phyloP scores from a whole-genome alignment of 2,113 vertebrate species.

The Forbesichthys papilliferus region DNA sequence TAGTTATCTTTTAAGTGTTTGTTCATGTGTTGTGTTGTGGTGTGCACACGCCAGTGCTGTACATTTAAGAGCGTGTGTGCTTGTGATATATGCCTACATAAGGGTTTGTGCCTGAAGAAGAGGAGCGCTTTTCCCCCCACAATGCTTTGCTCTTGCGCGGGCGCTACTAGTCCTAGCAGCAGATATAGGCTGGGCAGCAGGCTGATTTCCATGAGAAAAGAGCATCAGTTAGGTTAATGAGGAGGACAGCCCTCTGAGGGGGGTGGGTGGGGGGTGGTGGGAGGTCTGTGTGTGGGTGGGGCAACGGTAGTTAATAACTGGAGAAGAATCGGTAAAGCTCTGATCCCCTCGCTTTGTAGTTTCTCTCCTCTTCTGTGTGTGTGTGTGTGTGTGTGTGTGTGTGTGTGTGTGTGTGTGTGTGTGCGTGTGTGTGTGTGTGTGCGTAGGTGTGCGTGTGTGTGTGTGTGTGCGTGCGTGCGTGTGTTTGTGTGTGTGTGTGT shows the following conservation, averaged over 20 bases:
- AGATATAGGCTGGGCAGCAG: slow-evolving; percentile 50
- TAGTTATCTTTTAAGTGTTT: not conserved
- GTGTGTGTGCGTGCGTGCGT: slow-evolving; percentile 15
- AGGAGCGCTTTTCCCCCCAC: slow-evolving; percentile 63
- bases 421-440: slow-evolving; percentile 20
- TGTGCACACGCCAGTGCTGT: not conserved
- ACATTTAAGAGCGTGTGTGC: slow-evolving; percentile 21
- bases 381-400: slow-evolving; percentile 17
- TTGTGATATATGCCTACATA: slow-evolving; percentile 11
- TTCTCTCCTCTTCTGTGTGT: slow-evolving; percentile 58
- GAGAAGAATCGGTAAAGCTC: slow-evolving; percentile 73
- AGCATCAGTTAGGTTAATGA: slow-evolving; percentile 79
- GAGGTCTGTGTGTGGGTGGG: slow-evolving; percentile 33
- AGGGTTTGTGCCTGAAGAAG: slow-evolving; percentile 15
- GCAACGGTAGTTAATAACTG: slow-evolving; percentile 77
- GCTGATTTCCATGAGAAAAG: slow-evolving; percentile 84
- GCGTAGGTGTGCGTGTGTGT: not conserved
- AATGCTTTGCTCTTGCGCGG: slow-evolving; percentile 69
- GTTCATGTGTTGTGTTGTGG: slow-evolving; percentile 28
- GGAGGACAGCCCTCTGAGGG: slow-evolving; percentile 69
- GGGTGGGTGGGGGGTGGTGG: slow-evolving; percentile 7
- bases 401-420: slow-evolving; percentile 37
- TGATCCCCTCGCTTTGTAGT: slow-evolving; percentile 69
- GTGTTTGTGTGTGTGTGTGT: slow-evolving; percentile 32
- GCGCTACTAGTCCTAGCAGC: slow-evolving; percentile 33